A percentile compares a stretch with the other conserved stretches of the same genome.
phyloP scores from a whole-genome alignment of 2,797 vertebrate species.

The Catamblyrhynchus diadema region DNA sequence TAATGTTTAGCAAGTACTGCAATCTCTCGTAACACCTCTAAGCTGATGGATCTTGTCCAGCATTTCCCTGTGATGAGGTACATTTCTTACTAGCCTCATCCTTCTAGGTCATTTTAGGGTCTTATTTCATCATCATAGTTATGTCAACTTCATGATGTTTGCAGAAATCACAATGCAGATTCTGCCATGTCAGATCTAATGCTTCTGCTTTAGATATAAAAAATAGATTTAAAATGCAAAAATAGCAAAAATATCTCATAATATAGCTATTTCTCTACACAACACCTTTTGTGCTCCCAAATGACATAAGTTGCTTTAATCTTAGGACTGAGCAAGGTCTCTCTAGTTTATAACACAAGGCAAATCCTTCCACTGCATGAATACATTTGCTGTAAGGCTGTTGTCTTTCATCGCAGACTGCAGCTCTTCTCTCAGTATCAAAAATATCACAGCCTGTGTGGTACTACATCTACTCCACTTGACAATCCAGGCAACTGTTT shows the following conservation, averaged over 20 bases:
- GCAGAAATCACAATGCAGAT: background rate
- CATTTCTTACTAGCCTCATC: background rate
- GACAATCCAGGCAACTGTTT: background rate
- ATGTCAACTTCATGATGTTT: background rate
- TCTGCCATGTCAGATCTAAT: background rate
- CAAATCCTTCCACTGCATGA: background rate
- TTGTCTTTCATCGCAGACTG: background rate
- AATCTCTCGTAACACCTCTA: background rate
- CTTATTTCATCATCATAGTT: background rate
- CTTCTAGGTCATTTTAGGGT: background rate
- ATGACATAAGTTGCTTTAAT: background rate
- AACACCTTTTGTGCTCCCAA: background rate
- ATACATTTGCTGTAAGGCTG: background rate
- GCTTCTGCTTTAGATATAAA: background rate
- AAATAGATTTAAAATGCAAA: background rate
- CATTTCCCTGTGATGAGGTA: background rate
- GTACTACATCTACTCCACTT: background rate
- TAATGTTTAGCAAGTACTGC: background rate
- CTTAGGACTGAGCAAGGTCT: background rate
- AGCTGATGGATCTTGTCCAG: background rate
- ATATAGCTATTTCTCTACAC: background rate
- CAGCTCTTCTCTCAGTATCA: background rate
- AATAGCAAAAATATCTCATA: background rate
- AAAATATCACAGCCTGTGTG: background rate
- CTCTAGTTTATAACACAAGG: background rate